A percentile compares a stretch with the other conserved stretches of the same genome.
Conservation (phyloP, 2,113 vertebrate genomes). For the Trogon surrucura region DNA sequence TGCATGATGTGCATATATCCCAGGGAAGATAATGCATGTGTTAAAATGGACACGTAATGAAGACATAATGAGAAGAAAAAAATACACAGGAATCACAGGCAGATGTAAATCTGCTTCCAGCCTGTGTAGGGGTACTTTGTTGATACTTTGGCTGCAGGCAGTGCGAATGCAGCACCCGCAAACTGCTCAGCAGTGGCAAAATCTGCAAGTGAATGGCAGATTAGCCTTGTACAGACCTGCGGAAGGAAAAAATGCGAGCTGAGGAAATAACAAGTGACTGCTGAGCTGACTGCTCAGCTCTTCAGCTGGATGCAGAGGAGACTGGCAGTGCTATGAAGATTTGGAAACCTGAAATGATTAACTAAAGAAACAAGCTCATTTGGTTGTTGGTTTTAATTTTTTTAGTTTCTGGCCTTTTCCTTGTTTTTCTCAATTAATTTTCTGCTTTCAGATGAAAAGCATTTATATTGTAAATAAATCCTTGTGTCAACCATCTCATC, state of each 20-base stretch:
- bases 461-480: not conserved
- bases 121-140: not conserved
- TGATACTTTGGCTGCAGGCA: not conserved
- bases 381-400: not conserved
- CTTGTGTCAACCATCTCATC: not conserved
- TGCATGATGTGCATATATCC: rapidly evolving
- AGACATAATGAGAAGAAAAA: not conserved
- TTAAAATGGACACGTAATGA: not conserved
- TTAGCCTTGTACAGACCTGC: not conserved
- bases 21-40: not conserved
- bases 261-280: not conserved
- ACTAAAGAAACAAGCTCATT: not conserved
- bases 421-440: not conserved
- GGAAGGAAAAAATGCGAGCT: not conserved
- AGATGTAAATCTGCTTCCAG: not conserved
- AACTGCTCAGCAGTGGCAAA: not conserved
- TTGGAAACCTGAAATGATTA: not conserved
- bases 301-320: not conserved
- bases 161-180: not conserved
- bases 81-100: not conserved
- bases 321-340: not conserved
- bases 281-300: not conserved
- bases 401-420: not conserved
- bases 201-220: not conserved
- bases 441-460: not conserved